phyloP scores from a whole-genome alignment of 2,797 vertebrate genomes.

The Gobio occitaniae region DNA sequence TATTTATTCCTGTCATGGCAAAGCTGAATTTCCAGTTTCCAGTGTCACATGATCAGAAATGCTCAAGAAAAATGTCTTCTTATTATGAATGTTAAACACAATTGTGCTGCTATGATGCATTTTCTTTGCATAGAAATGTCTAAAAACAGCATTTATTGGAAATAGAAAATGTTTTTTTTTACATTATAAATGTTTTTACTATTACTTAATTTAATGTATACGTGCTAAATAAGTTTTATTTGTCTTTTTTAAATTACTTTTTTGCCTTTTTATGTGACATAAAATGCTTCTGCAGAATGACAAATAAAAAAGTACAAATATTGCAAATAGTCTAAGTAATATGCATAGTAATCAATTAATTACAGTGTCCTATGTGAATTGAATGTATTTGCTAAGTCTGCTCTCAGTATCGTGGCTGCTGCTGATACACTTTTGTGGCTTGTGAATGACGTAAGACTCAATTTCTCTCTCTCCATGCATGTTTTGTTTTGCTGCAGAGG shows the following conservation, averaged over 20 bases:
- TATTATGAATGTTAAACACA: neutral
- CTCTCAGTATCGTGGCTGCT: neutral
- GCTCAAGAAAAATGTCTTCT: neutral
- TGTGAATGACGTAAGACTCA: neutral
- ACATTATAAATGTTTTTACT: neutral
- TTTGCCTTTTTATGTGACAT: neutral
- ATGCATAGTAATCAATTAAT: neutral
- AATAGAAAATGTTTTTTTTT: neutral
- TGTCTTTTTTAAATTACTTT: neutral
- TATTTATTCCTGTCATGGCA: neutral
- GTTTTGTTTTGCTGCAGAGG: constrained; percentile 76
- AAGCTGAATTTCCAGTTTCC: neutral
- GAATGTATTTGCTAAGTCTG: neutral
- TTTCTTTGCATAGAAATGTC: neutral
- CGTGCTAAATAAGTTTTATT: neutral
- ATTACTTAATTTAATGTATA: neutral
- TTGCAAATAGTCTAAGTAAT: neutral
- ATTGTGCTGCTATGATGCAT: neutral
- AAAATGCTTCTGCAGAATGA: neutral
- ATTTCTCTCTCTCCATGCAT: neutral
- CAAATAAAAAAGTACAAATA: neutral
- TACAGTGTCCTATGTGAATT: neutral
- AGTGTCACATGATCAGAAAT: neutral
- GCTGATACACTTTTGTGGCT: neutral
- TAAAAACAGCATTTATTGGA: neutral